A percentile compares a stretch with the other conserved stretches of the same genome.
These are phyloP conservation scores for Nanorana parkeri DNA, from an alignment of 2,113 vertebrate genomes.

Conservation along the genomic window DNA sequence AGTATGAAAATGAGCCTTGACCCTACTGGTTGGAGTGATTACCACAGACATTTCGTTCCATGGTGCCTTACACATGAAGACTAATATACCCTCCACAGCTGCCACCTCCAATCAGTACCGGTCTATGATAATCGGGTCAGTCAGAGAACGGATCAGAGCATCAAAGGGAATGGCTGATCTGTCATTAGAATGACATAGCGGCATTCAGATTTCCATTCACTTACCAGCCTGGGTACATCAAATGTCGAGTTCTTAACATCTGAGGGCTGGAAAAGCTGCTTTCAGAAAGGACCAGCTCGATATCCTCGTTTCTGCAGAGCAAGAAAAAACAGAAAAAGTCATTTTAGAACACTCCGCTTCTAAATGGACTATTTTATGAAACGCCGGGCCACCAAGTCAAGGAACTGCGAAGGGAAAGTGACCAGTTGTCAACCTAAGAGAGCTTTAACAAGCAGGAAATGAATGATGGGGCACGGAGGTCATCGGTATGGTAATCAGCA, in stretches of 20 bases:
- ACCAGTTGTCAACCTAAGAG: no score
- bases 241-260: slow-evolving; percentile 90
- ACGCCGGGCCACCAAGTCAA: no score
- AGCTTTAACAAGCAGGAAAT: no score
- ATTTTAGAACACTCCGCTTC: not conserved
- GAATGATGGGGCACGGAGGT: no score
- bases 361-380: not conserved
- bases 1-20: no score
- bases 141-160: not conserved
- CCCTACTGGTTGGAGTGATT: no score
- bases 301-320: slow-evolving; percentile 85
- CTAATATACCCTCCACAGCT: not conserved
- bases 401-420: no score
- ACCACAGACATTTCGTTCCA: no score
- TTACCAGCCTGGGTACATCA: slow-evolving; percentile 95
- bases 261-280: slow-evolving; percentile 84
- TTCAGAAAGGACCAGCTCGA: slow-evolving; percentile 88
- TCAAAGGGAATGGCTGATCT: not conserved
- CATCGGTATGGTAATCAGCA: no score
- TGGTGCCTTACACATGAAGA: no score
- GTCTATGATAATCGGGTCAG: not conserved
- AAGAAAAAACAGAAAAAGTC: not conserved
- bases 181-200: no score
- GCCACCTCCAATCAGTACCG: not conserved
- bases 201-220: slow-evolving; percentile 60